A percentile compares a stretch with the other conserved stretches of the same genome.
Evolutionary conservation across 2,888 invertebrate species (phyloP).

Genomic region (Noctua janthe): DNA sequence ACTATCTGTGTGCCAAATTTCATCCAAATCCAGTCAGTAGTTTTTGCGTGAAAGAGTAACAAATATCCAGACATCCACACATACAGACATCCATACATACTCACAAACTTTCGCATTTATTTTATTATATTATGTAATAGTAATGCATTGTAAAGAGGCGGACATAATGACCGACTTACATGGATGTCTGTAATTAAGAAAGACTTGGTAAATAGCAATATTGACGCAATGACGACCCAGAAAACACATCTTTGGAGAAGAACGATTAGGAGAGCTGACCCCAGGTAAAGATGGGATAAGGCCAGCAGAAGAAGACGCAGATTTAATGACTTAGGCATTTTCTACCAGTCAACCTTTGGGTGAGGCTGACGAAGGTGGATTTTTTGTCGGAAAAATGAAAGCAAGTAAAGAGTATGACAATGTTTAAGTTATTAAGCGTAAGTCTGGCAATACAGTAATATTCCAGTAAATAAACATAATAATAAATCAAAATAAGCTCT

Average conservation of each 20-base stretch:
- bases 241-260: background rate
- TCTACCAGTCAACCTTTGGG: background rate
- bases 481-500: background rate
- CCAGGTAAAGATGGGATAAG: background rate
- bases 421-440: background rate
- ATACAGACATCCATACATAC: too few species aligned
- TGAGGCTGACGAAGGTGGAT: background rate
- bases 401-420: background rate
- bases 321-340: background rate
- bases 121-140: too few species aligned
- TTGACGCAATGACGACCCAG: background rate
- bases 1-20: too few species aligned
- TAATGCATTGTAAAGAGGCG: background rate
- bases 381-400: background rate
- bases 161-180: too few species aligned
- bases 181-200: too few species aligned
- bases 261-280: background rate
- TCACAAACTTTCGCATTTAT: too few species aligned
- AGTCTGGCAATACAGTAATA: background rate
- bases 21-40: too few species aligned
- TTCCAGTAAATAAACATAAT: background rate
- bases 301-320: background rate
- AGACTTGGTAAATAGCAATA: too few species aligned
- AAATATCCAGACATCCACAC: too few species aligned
- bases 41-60: too few species aligned